Evolutionary conservation across 1,140 invertebrate genomes (phyloP), one percentile per base, ranked within the genome.

Genomic region (Orchestia grillus): DNA sequence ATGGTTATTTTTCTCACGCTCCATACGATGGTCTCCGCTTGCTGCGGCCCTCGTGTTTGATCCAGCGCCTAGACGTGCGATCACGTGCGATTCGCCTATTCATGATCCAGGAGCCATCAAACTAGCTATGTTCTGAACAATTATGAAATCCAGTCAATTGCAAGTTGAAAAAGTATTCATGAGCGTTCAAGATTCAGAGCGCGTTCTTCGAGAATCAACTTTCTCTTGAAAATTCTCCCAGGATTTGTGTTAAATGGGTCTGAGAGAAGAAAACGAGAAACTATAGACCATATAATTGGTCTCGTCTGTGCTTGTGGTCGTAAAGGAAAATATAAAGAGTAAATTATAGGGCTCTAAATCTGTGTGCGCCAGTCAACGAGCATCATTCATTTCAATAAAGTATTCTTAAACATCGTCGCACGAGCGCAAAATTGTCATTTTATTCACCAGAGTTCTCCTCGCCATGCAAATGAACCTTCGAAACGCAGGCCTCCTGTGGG

Each of bases 341-440:
- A 28, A 77, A 23, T 19, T 77, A 77, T 36, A 23, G 62, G 62
- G 28, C 36, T 77, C 36, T 77, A 77, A 77, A 77, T 77, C 62
- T 77, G 28, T 77, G 62, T 77, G 11, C 36, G 62, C 62, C 62
- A 77, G 11, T 19, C 88, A 90, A 43, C n/a, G 43, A 90, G 28
- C 43, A 90, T 36, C 43, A 90, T 90, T 90, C n/a, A 44, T 90
- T 44, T 90, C 88, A 90, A 41, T 90, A 90, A 41, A 44, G 43
- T 90, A 90, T 44, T 90, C 88, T 16, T 41, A 90, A 90, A 44
- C 42, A 90, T 90, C n/a, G 88, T 44, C 43, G 41, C 88, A 41
- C 88, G 28, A 90, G 88, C 41, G n/a, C 43, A 42, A 90, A 90
- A 90, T 90, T 90, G 88, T 90, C 88, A 90, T 42, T 90, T 90